Conservation (phyloP, 2,113 vertebrate genomes). For the Apaloderma vittatum region DNA sequence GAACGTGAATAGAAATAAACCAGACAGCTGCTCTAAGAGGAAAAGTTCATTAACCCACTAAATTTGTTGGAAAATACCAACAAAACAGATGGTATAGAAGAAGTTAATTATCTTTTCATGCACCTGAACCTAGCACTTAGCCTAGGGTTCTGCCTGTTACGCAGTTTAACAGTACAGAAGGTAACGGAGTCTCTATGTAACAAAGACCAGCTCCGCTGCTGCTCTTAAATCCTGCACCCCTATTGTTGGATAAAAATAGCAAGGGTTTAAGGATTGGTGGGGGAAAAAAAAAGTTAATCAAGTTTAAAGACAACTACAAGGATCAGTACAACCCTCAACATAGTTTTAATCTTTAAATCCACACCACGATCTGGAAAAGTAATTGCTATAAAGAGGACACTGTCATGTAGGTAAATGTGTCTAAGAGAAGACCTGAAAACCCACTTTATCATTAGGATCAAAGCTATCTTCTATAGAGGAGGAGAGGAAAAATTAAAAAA, state of each 20-base stretch:
- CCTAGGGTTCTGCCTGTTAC: not conserved
- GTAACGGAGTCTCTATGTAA: not conserved
- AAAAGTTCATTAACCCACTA: not conserved
- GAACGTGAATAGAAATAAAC: not conserved
- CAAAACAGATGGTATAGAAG: not conserved
- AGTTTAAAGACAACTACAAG: not conserved
- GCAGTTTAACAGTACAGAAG: not conserved
- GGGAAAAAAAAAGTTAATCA: not conserved
- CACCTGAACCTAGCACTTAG: not conserved
- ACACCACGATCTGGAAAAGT: not conserved
- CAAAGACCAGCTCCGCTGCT: not conserved
- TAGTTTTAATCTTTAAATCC: not conserved
- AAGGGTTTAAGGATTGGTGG: not conserved
- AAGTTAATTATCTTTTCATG: not conserved
- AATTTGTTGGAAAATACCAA: not conserved
- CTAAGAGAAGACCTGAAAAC: conserved; percentile 41
- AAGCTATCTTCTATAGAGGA: not conserved
- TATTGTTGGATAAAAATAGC: conserved; percentile 1
- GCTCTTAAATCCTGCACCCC: not conserved
- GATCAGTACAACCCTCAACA: not conserved
- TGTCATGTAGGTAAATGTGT: not conserved
- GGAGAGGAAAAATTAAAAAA: not conserved
- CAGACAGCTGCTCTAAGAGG: not conserved
- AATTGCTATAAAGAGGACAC: not conserved
- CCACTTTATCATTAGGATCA: not conserved